phyloP scores from a whole-genome alignment of 2,888 invertebrate species.

The Watsonalla cultraria region DNA sequence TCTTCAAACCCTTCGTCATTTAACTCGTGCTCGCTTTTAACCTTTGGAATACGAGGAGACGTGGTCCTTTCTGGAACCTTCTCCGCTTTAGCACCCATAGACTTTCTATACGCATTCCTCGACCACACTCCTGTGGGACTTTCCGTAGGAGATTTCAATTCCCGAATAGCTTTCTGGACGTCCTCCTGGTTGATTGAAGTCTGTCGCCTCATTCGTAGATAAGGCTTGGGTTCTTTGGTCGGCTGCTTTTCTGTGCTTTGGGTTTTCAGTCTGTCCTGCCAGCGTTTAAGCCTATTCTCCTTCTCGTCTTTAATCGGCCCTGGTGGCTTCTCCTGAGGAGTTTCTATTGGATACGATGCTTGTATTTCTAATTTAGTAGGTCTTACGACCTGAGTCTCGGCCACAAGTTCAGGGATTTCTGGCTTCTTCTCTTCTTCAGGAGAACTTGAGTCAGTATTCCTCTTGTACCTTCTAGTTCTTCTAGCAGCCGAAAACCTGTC shows the following conservation, averaged over 20 bases:
- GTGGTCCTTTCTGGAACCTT: constrained; percentile 53
- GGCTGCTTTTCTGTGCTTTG: constrained; percentile 67
- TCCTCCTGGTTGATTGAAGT: constrained; percentile 85
- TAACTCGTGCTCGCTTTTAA: constrained; percentile 82
- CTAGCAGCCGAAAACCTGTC: constrained; percentile 90
- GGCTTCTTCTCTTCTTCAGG: constrained; percentile 77
- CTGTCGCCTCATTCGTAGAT: constrained; percentile 80
- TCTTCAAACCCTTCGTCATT: constrained; percentile 96
- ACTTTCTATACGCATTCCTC: constrained; percentile 65
- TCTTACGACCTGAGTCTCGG: constrained; percentile 75
- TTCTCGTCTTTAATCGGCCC: constrained; percentile 71
- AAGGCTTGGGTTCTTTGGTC: constrained; percentile 66
- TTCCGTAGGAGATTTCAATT: constrained; percentile 81
- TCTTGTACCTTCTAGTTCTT: constrained; percentile 88
- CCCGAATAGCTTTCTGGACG: constrained; percentile 83
- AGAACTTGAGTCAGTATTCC: constrained; percentile 78
- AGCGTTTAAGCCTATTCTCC: constrained; percentile 80
- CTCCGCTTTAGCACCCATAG: constrained; percentile 47
- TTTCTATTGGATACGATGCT: constrained; percentile 69
- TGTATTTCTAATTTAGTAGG: constrained; percentile 74
- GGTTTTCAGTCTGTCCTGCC: constrained; percentile 84
- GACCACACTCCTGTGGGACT: constrained; percentile 80
- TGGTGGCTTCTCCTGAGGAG: constrained; percentile 53
- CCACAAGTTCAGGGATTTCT: constrained; percentile 63
- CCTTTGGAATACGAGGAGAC: constrained; percentile 73